Conservation (phyloP, 2,113 vertebrate genomes). For the Passer domesticus region DNA sequence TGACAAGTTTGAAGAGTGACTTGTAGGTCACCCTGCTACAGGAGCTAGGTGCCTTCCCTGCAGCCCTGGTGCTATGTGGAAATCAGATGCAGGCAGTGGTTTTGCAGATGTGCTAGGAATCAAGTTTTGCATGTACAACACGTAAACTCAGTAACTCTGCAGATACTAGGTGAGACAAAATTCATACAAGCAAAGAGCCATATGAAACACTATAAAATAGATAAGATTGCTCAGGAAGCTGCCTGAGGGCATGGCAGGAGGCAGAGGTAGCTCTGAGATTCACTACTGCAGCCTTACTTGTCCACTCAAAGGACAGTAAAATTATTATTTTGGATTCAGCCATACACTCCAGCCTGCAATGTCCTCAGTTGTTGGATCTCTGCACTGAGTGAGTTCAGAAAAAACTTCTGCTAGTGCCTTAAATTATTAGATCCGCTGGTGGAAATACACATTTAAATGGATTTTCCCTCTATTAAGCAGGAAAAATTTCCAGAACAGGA, state of each 20-base stretch:
- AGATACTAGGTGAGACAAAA: neutral
- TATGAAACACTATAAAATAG: neutral
- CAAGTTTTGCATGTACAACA: neutral
- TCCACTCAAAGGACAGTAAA: neutral
- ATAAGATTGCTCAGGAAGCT: neutral
- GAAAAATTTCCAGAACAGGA: neutral
- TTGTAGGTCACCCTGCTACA: neutral
- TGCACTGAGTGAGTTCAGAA: neutral
- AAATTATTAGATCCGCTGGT: neutral
- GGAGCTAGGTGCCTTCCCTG: neutral
- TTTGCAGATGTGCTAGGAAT: neutral
- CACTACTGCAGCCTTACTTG: neutral
- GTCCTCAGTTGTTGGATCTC: neutral
- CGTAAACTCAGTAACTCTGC: neutral
- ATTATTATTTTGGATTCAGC: neutral
- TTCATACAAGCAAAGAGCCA: neutral
- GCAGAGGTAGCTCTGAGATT: neutral
- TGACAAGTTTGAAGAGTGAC: neutral
- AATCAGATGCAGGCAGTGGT: neutral
- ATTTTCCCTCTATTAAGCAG: neutral
- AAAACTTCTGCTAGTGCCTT: neutral
- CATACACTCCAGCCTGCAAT: neutral
- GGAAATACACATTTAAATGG: neutral
- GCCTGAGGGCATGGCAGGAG: neutral
- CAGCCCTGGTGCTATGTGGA: fast-evolving